Conservation (phyloP, 2,113 vertebrate species). For the Onychorhynchus coronatus region DNA sequence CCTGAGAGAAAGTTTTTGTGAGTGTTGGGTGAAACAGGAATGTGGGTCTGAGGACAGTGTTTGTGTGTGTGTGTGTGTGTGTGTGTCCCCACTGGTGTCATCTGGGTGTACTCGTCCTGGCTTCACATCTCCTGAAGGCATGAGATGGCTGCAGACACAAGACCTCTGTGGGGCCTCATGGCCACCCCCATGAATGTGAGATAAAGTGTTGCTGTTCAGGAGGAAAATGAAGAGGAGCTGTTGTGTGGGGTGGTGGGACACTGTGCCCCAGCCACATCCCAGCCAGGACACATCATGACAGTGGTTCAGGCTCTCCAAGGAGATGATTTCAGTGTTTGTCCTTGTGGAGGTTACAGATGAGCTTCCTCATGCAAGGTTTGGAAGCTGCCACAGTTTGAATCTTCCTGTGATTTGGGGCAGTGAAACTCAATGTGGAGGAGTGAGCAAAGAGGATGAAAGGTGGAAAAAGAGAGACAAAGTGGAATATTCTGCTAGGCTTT, state of each 20-base stretch:
- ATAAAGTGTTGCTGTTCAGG: background rate
- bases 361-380: background rate
- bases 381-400: background rate
- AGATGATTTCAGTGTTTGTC: background rate
- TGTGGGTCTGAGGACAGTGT: background rate
- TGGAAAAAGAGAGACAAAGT: background rate
- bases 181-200: background rate
- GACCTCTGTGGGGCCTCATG: background rate
- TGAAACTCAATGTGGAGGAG: background rate
- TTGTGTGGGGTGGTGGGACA: background rate
- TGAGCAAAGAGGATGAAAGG: background rate
- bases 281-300: rapidly evolving
- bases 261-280: background rate
- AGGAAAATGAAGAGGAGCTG: background rate
- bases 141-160: background rate
- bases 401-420: background rate
- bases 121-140: background rate
- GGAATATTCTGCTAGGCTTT: background rate
- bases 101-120: background rate
- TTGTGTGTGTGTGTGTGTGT: too few relatives aligned
- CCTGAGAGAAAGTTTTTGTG: background rate
- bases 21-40: background rate
- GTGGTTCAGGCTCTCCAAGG: background rate
- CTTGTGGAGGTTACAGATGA: background rate
- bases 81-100: background rate